These are phyloP conservation scores for Tetragonula carbonaria DNA, from an alignment of 2,888 invertebrate genomes.

Conservation along the genomic window DNA sequence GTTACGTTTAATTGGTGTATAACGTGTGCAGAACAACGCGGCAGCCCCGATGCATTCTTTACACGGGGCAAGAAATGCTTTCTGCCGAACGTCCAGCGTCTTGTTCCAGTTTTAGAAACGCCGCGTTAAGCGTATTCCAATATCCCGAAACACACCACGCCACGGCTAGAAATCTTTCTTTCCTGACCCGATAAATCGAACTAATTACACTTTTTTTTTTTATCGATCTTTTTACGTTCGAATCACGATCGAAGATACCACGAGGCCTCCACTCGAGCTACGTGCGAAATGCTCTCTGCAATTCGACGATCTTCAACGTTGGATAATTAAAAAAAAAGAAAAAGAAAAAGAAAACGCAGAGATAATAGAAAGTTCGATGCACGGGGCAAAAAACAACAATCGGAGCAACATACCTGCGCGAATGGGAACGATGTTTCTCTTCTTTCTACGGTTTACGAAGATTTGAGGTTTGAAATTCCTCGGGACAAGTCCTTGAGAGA, in stretches of 20 bases:
- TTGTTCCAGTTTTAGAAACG: conserved; percentile 34
- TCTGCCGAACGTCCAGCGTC: conserved; percentile 14
- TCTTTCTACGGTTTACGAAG: neutral
- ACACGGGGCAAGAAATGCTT: neutral
- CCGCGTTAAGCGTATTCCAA: neutral
- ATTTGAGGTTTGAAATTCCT: neutral
- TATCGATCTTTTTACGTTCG: neutral
- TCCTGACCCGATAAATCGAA: neutral
- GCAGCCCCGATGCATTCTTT: neutral
- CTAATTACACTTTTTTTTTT: neutral
- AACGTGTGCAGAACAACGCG: conserved; percentile 16
- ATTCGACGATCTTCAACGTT: neutral
- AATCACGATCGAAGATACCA: neutral
- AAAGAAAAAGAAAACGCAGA: conserved; percentile 12
- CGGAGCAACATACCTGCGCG: conserved; percentile 38
- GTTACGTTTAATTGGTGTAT: conserved; percentile 31
- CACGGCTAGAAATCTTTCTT: neutral
- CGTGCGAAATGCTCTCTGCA: neutral
- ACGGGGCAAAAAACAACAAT: conserved; percentile 1
- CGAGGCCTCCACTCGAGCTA: neutral
- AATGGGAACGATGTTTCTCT: neutral
- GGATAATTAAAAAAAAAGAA: neutral
- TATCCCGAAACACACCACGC: neutral
- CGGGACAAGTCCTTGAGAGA: neutral
- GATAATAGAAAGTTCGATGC: conserved; percentile 20